phyloP scores from a whole-genome alignment of 2,888 invertebrate genomes.

The Dicranocentrus wangi region DNA sequence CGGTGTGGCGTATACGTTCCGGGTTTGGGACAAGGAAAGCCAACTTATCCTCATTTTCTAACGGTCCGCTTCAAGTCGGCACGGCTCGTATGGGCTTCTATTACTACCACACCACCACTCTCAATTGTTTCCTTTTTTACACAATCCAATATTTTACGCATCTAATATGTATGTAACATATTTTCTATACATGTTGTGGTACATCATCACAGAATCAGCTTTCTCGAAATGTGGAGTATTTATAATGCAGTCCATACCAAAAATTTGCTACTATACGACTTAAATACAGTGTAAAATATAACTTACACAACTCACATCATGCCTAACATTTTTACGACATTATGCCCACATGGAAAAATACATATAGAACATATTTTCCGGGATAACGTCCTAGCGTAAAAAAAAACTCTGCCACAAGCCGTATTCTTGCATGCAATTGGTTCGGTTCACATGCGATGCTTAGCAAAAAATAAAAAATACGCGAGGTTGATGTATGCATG shows the following conservation, averaged over 20 bases:
- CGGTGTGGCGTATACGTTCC: constrained; percentile 2
- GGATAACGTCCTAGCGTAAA: too few relatives aligned
- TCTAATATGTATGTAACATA: not conserved
- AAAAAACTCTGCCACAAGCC: too few relatives aligned
- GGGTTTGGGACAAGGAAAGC: constrained; percentile 36
- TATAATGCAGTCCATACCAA: not conserved
- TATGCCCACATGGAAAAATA: too few relatives aligned
- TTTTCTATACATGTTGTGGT: not conserved
- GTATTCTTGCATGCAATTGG: too few relatives aligned
- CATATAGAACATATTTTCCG: too few relatives aligned
- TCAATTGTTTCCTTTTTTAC: not conserved
- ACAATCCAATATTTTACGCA: not conserved
- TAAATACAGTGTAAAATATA: not conserved
- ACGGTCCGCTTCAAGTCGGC: constrained; percentile 49
- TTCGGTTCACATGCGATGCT: too few relatives aligned
- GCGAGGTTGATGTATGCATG: not conserved
- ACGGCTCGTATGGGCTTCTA: constrained; percentile 30
- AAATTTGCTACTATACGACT: not conserved
- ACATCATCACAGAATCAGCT: too few relatives aligned
- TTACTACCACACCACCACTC: not conserved
- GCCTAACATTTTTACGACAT: too few relatives aligned
- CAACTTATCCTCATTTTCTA: not conserved
- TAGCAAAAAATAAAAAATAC: too few relatives aligned
- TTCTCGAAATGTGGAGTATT: too few relatives aligned
- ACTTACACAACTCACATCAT: too few relatives aligned